phyloP scores from a whole-genome alignment of 2,888 invertebrate genomes.

The Priocnemis perturbator region DNA sequence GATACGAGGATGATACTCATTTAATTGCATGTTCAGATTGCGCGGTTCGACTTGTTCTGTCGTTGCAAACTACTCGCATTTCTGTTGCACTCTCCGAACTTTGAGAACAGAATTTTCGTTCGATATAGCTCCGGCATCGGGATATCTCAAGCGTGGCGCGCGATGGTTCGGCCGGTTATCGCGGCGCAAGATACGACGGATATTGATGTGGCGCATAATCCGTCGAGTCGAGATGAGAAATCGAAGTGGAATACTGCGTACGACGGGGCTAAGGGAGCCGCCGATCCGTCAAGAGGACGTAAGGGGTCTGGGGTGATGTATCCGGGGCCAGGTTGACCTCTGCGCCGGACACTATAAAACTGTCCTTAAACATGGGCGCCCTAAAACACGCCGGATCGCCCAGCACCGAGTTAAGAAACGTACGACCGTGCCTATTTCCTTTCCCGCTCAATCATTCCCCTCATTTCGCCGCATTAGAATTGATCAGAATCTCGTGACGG shows the following conservation, averaged over 20 bases:
- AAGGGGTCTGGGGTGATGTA: constrained; percentile 65
- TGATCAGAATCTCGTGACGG: too few relatives aligned
- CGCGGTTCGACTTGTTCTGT: too few relatives aligned
- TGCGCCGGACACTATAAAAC: constrained; percentile 72
- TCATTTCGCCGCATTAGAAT: too few relatives aligned
- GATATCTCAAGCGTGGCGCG: constrained; percentile 36
- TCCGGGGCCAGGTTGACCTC: constrained; percentile 68
- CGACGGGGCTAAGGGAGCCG: constrained; percentile 45
- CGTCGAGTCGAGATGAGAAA: constrained; percentile 55
- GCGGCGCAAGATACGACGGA: constrained; percentile 17
- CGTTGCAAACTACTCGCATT: too few relatives aligned
- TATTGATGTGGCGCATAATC: constrained; percentile 53
- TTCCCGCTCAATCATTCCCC: too few relatives aligned
- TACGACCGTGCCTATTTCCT: too few relatives aligned
- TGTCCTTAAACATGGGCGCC: constrained; percentile 68
- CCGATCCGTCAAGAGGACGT: constrained; percentile 63
- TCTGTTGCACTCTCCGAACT: too few relatives aligned
- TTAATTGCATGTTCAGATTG: too few relatives aligned
- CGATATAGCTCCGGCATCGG: too few relatives aligned
- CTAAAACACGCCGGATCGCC: constrained; percentile 46
- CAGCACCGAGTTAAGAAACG: background rate
- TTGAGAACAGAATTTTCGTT: too few relatives aligned
- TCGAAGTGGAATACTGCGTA: constrained; percentile 50
- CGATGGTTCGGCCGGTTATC: background rate
- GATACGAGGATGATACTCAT: too few relatives aligned